A percentile compares a stretch with the other conserved stretches of the same genome.
Conservation (phyloP, 2,113 vertebrate genomes). For the Gasterosteus aculeatus region DNA sequence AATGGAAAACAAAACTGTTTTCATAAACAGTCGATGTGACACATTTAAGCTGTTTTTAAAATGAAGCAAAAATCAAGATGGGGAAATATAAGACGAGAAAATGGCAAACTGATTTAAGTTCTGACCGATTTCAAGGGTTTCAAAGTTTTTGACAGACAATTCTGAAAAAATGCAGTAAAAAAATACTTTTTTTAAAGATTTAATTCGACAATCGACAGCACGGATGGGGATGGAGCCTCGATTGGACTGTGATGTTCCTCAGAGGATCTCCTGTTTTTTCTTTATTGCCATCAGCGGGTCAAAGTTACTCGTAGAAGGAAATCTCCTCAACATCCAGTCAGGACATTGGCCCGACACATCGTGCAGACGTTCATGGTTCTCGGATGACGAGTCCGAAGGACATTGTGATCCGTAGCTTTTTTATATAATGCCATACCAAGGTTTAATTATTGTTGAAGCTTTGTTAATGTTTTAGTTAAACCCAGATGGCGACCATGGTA, state of each 20-base stretch:
- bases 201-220: not conserved
- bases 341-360: not conserved
- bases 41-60: not conserved
- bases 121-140: not conserved
- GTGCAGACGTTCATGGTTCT: not conserved
- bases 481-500: not conserved
- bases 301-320: not conserved
- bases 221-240: not conserved
- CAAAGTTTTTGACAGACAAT: not conserved
- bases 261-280: not conserved
- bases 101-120: not conserved
- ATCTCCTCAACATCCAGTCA: not conserved
- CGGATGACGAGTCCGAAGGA: not conserved
- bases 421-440: not conserved
- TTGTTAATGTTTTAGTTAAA: not conserved
- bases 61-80: not conserved
- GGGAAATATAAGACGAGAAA: not conserved
- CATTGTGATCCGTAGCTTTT: not conserved
- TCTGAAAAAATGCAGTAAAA: not conserved
- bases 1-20: slow-evolving; percentile 14
- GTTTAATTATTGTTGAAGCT: not conserved
- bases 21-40: not conserved
- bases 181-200: too few relatives aligned
- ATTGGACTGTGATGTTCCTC: not conserved
- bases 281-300: not conserved